Evolutionary conservation across 1,140 invertebrate genomes (phyloP).

Genomic region (Melanaphis sacchari): DNA sequence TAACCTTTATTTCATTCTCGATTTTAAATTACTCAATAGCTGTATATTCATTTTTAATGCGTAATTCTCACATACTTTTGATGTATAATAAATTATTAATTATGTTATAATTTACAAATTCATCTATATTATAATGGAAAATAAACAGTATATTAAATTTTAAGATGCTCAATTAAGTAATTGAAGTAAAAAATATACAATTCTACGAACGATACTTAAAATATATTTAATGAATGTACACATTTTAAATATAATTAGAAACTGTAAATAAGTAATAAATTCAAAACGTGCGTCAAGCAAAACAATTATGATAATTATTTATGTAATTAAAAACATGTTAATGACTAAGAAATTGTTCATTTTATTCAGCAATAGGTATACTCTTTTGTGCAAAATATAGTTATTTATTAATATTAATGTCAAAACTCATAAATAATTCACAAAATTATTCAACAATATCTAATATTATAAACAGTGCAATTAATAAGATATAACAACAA

Average conservation of each 20-base stretch:
- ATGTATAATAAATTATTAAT: background rate
- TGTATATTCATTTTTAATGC: background rate
- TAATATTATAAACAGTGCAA: constrained; percentile 1
- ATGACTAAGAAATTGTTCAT: background rate
- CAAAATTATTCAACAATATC: background rate
- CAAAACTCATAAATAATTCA: constrained; percentile 30
- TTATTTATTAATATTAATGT: constrained; percentile 28
- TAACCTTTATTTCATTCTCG: background rate
- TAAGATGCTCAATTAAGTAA: background rate
- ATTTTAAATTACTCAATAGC: background rate
- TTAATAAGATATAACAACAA: background rate
- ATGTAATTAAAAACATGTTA: constrained; percentile 1
- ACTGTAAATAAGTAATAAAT: background rate
- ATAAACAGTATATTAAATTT: constrained; percentile 13
- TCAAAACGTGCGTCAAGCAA: background rate
- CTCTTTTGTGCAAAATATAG: background rate
- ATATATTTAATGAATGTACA: background rate
- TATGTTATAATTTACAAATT: background rate
- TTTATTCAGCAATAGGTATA: background rate
- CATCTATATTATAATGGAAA: background rate
- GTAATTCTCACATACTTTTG: background rate
- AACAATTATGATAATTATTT: constrained; percentile 31
- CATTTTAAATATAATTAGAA: constrained; percentile 20
- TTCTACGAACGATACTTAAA: background rate
- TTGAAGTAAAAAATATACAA: background rate